Percentiles rank a stretch among this genome's conserved stretches.
phyloP scores from a whole-genome alignment of 1,140 invertebrate genomes.

The Mesaphorura yosii region DNA sequence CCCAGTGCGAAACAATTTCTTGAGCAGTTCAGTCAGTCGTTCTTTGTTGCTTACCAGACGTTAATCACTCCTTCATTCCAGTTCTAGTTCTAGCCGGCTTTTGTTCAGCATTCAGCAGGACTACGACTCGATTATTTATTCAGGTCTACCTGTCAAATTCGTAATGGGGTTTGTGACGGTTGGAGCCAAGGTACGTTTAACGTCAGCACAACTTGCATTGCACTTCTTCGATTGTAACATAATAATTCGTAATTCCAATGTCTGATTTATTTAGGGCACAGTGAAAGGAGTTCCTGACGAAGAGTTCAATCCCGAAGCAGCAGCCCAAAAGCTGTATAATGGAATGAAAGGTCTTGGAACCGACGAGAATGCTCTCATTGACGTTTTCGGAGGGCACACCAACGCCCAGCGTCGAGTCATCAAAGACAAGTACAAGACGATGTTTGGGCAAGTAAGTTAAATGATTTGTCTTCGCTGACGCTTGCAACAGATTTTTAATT shows the following conservation, averaged over 20 bases:
- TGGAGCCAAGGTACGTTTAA: background rate
- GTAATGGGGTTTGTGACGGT: background rate
- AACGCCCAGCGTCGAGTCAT: constrained; percentile 37
- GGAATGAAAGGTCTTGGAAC: constrained; percentile 36
- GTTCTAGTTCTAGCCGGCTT: too few species aligned
- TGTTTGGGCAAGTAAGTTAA: constrained; percentile 36
- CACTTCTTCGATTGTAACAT: background rate
- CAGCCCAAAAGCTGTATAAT: constrained; percentile 34
- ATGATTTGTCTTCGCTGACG: too few species aligned
- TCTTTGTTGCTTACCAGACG: too few species aligned
- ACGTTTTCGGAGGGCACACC: constrained; percentile 34
- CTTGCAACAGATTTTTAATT: background rate
- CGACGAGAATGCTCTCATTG: constrained; percentile 35
- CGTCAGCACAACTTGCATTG: background rate
- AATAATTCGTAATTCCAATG: background rate
- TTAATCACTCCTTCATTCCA: too few species aligned
- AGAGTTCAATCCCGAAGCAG: constrained; percentile 33
- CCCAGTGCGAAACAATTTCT: too few species aligned
- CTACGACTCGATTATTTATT: too few species aligned
- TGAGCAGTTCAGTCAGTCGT: too few species aligned
- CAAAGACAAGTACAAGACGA: constrained; percentile 35
- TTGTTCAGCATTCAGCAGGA: too few species aligned
- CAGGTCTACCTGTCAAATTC: too few species aligned
- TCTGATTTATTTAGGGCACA: constrained; percentile 29
- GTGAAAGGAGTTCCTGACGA: constrained; percentile 25